These are phyloP conservation scores for Melanostigma gelatinosum DNA, from an alignment of 2,113 vertebrate species.

Conservation along the genomic window DNA sequence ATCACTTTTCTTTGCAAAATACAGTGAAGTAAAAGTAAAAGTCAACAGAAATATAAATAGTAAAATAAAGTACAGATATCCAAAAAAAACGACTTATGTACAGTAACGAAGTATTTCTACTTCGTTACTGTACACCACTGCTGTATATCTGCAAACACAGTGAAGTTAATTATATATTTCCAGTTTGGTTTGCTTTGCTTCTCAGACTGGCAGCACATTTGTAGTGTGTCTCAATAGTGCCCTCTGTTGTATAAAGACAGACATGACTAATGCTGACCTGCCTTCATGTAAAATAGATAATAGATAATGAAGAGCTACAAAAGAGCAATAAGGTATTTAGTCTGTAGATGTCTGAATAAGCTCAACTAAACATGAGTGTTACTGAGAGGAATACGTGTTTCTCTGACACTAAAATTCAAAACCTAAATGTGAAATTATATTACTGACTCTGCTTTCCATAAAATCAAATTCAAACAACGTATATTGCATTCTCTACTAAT, in stretches of 20 bases:
- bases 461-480: not conserved
- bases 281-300: not conserved
- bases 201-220: not conserved
- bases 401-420: not conserved
- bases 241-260: constrained; percentile 35
- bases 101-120: no score
- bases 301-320: not conserved
- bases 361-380: not conserved
- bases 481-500: not conserved
- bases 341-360: not conserved
- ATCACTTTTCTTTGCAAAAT: no score
- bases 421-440: not conserved
- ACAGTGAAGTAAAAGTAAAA: no score
- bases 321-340: not conserved
- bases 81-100: no score
- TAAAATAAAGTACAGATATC: no score
- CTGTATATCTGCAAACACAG: no score
- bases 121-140: no score
- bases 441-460: not conserved
- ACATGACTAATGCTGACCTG: not conserved
- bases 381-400: not conserved
- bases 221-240: constrained; percentile 28
- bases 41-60: no score
- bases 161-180: not conserved
- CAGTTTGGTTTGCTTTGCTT: not conserved